A percentile compares a stretch with the other conserved stretches of the same genome.
phyloP scores from a whole-genome alignment of 2,113 vertebrate genomes.

The Seriola aureovittata region DNA sequence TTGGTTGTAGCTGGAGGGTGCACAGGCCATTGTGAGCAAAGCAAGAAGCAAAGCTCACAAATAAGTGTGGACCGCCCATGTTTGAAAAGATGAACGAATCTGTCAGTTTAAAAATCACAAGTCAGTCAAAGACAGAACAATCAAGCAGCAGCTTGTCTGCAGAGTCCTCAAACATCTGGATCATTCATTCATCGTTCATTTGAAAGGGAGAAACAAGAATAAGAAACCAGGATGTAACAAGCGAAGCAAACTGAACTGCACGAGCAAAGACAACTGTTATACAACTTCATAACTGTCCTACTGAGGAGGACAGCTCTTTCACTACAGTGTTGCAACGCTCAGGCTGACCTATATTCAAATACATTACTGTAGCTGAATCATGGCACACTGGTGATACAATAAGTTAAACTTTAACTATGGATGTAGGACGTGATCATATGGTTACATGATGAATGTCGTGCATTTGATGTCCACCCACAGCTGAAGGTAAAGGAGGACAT shows the following conservation, averaged over 20 bases:
- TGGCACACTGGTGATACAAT: not conserved
- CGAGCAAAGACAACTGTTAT: conserved; percentile 1
- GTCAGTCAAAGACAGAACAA: not conserved
- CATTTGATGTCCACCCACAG: not conserved
- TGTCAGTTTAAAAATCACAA: not conserved
- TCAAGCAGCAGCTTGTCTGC: not conserved
- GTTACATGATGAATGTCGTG: not conserved
- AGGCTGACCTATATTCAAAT: not conserved
- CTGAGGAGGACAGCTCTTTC: not conserved
- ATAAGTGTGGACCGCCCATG: not conserved
- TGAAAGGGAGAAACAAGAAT: not conserved
- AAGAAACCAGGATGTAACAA: not conserved
- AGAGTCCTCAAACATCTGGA: not conserved
- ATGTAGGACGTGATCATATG: not conserved
- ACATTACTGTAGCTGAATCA: not conserved
- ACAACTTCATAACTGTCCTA: not conserved
- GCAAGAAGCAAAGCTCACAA: not conserved
- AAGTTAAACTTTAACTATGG: conserved; percentile 19
- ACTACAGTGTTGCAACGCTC: not conserved
- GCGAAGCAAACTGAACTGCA: not conserved
- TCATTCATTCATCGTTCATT: no score
- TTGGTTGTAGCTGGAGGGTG: not conserved
- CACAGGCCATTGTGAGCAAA: no score
- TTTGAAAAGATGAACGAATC: not conserved
- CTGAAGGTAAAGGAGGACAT: not conserved